Conservation (phyloP, 2,797 vertebrate species). For the Harpagifer antarcticus region DNA sequence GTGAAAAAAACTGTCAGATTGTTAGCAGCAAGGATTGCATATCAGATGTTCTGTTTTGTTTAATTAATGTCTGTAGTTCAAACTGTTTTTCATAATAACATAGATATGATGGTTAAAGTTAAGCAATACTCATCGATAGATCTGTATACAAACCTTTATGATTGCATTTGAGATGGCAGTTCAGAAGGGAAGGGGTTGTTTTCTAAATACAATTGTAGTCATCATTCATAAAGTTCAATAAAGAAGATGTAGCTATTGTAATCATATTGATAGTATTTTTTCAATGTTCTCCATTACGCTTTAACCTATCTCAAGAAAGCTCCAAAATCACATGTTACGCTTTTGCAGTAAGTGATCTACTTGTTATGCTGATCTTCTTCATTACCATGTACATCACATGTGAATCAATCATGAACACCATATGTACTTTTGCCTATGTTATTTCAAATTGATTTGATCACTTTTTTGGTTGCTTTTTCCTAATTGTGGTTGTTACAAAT, state of each 20-base stretch:
- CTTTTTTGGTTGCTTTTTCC: conserved; percentile 11
- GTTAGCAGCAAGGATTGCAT: conserved; percentile 24
- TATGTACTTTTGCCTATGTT: conserved; percentile 12
- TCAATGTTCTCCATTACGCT: conserved; percentile 19
- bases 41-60: conserved; percentile 42
- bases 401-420: conserved; percentile 9
- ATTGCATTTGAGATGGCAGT: conserved; percentile 35
- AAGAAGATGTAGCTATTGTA: conserved; percentile 18
- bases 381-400: conserved; percentile 29
- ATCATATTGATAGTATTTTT: conserved; percentile 9
- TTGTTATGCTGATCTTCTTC: conserved; percentile 17
- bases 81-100: conserved; percentile 43
- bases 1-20: conserved; percentile 15
- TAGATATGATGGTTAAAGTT: conserved; percentile 70
- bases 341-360: conserved; percentile 11
- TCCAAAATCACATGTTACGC: conserved; percentile 1
- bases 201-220: conserved; percentile 7
- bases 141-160: conserved; percentile 33
- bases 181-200: not conserved
- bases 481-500: conserved; percentile 3
- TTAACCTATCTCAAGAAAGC: not conserved
- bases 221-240: not conserved
- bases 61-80: conserved; percentile 51
- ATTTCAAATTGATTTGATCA: conserved; percentile 22
- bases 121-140: conserved; percentile 73